phyloP scores from a whole-genome alignment of 1,140 invertebrate species.

The Phortica variegata region DNA sequence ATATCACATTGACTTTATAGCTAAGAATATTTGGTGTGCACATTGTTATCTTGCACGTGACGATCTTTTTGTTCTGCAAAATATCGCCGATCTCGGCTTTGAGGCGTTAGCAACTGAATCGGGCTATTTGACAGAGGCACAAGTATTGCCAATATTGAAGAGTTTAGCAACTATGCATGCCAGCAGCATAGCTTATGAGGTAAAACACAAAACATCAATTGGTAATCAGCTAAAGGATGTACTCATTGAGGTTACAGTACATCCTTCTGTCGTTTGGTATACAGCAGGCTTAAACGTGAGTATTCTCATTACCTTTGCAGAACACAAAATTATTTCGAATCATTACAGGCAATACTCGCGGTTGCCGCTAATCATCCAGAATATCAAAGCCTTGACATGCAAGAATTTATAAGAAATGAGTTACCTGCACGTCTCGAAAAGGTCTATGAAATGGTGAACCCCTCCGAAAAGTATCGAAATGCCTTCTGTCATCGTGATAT shows the following conservation, averaged over 20 bases:
- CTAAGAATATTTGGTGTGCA: constrained; percentile 46
- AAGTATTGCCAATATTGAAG: constrained; percentile 38
- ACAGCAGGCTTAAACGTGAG: constrained; percentile 36
- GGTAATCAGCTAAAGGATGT: constrained; percentile 48
- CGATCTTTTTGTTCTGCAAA: constrained; percentile 57
- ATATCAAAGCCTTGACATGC: constrained; percentile 14
- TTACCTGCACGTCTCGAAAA: constrained; percentile 39
- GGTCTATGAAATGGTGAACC: constrained; percentile 46
- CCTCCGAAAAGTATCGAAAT: constrained; percentile 54
- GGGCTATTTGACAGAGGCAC: constrained; percentile 31
- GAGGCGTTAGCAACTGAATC: constrained; percentile 19
- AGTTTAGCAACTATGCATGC: constrained; percentile 57
- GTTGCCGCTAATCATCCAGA: constrained; percentile 34
- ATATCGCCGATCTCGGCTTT: constrained; percentile 49
- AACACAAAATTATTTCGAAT: neutral
- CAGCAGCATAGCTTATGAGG: constrained; percentile 42
- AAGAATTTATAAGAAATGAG: constrained; percentile 31
- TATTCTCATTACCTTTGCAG: neutral
- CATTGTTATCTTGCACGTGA: constrained; percentile 49
- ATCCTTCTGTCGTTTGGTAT: constrained; percentile 35
- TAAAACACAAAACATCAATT: constrained; percentile 32
- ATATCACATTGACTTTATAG: constrained; percentile 11
- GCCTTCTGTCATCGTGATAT: constrained; percentile 65
- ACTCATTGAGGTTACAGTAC: constrained; percentile 31
- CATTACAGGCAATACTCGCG: constrained; percentile 31